Percentiles rank a stretch among this genome's conserved stretches.
Evolutionary conservation across 53 echinoderm and acorn worm species (phyloP).

Genomic region (Apostichopus leukothele): DNA sequence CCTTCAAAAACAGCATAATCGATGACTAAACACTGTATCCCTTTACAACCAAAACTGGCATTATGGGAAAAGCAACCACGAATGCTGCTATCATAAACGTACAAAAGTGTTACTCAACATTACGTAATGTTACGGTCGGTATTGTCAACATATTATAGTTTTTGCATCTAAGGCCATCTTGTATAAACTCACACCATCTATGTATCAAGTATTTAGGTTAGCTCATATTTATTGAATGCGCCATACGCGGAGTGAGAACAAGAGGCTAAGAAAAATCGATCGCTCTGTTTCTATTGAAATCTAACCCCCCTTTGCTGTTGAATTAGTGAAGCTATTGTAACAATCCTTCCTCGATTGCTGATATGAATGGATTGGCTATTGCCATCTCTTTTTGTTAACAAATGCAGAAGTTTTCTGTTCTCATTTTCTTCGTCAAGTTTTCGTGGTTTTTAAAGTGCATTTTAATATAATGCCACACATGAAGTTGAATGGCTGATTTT

Average conservation of each 20-base stretch:
- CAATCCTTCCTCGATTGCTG: not conserved
- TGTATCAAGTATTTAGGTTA: constrained; percentile 38
- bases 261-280: constrained; percentile 4
- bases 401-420: not conserved
- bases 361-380: not conserved
- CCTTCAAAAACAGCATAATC: constrained; percentile 19
- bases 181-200: constrained; percentile 26
- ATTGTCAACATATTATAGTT: constrained; percentile 47
- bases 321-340: not conserved
- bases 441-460: constrained; percentile 29
- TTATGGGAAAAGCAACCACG: constrained; percentile 30
- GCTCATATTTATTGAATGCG: constrained; percentile 44
- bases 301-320: not conserved
- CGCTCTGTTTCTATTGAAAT: not conserved
- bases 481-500: constrained; percentile 37
- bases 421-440: not conserved
- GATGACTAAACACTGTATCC: constrained; percentile 18
- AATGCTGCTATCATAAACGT: constrained; percentile 31
- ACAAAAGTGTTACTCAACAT: constrained; percentile 36
- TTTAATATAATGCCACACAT: constrained; percentile 48
- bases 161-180: constrained; percentile 45
- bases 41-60: constrained; percentile 15
- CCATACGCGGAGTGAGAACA: not conserved
- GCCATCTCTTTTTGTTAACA: not conserved
- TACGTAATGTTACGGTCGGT: constrained; percentile 35